Evolutionary conservation across 2,888 invertebrate species (phyloP).

Genomic region (Hirtodrosophila trivittata): DNA sequence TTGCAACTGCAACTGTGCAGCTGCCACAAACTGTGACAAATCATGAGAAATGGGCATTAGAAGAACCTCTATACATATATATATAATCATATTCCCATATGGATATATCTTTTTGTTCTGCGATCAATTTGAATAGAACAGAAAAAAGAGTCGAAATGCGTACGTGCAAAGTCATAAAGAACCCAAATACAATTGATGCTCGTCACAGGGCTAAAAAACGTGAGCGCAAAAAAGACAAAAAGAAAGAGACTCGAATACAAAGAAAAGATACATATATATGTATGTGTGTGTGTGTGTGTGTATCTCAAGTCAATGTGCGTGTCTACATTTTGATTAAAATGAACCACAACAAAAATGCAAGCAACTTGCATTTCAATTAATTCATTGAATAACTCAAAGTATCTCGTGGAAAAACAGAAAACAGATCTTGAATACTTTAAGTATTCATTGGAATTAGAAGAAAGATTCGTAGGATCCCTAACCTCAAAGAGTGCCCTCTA

Average conservation of each 20-base stretch:
- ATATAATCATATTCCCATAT: too few relatives aligned
- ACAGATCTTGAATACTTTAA: not conserved
- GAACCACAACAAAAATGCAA: conserved; percentile 29
- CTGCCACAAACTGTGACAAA: conserved; percentile 26
- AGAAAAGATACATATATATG: conserved; percentile 13
- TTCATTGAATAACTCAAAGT: conserved; percentile 46
- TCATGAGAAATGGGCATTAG: conserved; percentile 48
- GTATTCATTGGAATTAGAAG: not conserved
- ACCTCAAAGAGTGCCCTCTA: too few relatives aligned
- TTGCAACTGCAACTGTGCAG: conserved; percentile 38
- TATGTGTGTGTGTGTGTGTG: not conserved
- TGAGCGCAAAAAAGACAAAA: conserved; percentile 28
- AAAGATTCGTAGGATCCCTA: too few relatives aligned
- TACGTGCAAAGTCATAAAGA: conserved; percentile 68
- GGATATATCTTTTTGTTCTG: not conserved
- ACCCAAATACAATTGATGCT: conserved; percentile 26
- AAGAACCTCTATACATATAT: not conserved
- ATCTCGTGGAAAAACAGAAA: conserved; percentile 4
- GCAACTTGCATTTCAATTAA: conserved; percentile 69
- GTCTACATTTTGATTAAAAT: conserved; percentile 55
- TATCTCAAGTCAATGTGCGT: conserved; percentile 56
- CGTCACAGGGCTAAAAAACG: conserved; percentile 35
- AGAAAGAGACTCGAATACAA: conserved; percentile 10
- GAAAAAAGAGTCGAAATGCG: conserved; percentile 35
- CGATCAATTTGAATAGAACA: conserved; percentile 33